Evolutionary conservation across 2,113 vertebrate species (phyloP).

Genomic region (Nothoprocta perdicaria): DNA sequence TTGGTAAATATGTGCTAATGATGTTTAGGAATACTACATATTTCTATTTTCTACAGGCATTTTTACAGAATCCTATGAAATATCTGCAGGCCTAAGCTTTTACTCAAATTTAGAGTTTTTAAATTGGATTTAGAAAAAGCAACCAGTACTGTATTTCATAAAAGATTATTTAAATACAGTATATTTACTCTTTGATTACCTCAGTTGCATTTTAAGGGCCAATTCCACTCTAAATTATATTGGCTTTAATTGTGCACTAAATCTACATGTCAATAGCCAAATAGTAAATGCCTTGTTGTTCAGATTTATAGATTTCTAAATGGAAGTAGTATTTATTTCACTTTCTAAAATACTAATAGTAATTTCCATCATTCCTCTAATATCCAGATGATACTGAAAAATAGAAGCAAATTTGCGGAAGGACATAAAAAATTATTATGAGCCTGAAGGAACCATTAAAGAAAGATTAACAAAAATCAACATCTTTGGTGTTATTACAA

Average conservation of each 20-base stretch:
- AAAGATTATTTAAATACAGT: neutral
- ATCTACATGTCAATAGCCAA: neutral
- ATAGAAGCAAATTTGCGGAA: neutral
- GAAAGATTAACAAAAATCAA: neutral
- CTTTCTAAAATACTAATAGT: neutral
- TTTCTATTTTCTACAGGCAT: neutral
- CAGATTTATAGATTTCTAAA: neutral
- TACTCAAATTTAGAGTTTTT: neutral
- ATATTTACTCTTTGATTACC: neutral
- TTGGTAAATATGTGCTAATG: neutral
- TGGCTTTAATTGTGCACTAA: neutral
- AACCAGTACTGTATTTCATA: neutral
- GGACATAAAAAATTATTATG: neutral
- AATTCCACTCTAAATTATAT: neutral
- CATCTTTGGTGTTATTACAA: neutral
- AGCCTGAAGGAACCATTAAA: neutral
- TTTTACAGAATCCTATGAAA: neutral
- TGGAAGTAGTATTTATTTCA: neutral
- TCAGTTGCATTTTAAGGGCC: neutral
- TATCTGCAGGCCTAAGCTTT: neutral
- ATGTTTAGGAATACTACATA: neutral
- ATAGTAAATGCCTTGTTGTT: neutral
- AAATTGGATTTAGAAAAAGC: neutral
- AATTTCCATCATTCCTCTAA: neutral
- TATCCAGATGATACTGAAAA: neutral